Percentiles rank a stretch among this genome's conserved stretches.
Conservation (phyloP, 1,140 invertebrate genomes). For the Drosophila miranda region DNA sequence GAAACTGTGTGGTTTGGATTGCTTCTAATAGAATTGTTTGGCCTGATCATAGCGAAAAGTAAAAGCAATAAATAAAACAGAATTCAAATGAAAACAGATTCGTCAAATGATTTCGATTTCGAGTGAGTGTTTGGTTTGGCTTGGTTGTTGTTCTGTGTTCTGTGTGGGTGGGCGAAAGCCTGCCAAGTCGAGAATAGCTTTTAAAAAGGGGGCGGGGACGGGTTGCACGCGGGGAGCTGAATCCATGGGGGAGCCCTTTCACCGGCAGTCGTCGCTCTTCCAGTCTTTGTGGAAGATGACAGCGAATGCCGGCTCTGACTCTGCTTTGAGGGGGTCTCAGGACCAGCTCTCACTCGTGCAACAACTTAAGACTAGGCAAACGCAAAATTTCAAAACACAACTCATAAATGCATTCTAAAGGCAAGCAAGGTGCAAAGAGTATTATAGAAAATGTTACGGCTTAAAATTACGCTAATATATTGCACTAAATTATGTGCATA, state of each 20-base stretch:
- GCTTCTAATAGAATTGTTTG: slow-evolving; percentile 21
- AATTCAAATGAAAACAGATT: slow-evolving; percentile 48
- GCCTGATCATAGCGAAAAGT: slow-evolving; percentile 51
- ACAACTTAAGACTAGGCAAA: slow-evolving; percentile 47
- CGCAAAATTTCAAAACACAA: slow-evolving; percentile 5
- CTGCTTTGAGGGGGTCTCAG: not conserved
- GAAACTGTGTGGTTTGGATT: slow-evolving; percentile 53
- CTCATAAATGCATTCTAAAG: slow-evolving; percentile 12
- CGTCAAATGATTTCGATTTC: slow-evolving; percentile 62
- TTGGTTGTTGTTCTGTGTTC: slow-evolving; percentile 11
- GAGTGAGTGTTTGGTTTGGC: slow-evolving; percentile 27
- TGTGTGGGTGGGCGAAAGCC: slow-evolving; percentile 74
- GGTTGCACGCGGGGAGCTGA: slow-evolving; percentile 66
- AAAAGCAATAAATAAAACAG: slow-evolving; percentile 38
- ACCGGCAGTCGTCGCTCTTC: too few species aligned
- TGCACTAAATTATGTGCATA: not conserved
- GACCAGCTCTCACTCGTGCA: slow-evolving; percentile 11
- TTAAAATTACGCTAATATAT: too few species aligned
- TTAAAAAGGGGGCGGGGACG: slow-evolving; percentile 63
- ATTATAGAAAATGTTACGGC: not conserved
- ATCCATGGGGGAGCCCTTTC: too few species aligned
- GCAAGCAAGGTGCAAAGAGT: slow-evolving; percentile 42
- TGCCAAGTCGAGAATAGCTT: slow-evolving; percentile 82
- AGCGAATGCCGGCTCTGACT: too few species aligned
- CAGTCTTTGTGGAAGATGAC: too few species aligned